Evolutionary conservation across 2,888 invertebrate species (phyloP), one percentile per base, ranked within the genome.

Genomic region (Nyleta sp.): DNA sequence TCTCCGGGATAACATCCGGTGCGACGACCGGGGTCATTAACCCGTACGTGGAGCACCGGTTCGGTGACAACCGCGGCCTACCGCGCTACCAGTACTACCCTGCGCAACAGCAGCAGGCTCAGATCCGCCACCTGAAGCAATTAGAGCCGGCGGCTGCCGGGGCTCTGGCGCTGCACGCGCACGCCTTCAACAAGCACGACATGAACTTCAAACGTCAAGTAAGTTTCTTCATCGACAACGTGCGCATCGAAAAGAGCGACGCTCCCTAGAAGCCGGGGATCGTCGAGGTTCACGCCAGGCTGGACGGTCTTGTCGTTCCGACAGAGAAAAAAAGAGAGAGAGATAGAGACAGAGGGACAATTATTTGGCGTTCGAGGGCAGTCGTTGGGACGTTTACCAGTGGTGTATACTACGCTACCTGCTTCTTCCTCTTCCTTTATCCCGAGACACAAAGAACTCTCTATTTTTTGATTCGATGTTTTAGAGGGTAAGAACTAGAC

Each of bases 151-250:
- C 87, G 15, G 87, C 88, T 38, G 88, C 89, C 71, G 89, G 91
- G 72, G 89, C 88, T 57, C 82, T 90, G 70, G 89, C 89, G 73
- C 88, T 91, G 68, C 91, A 91, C 84, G 88, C 91, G 82, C 91
- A 93, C 92, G 93, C 92, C 88, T 93, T 92, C 92, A 92, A 93
- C 92, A 93, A 93, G 91, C 91, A 91, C 88, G 93, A 93, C 91
- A 91, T 92, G 90, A 93, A 93, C 92, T 94, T 94, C 92, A 95
- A 95, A 93, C 94, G 95, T 92, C 95, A 95, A 95, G 95, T 95
- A 95, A 95, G 95, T 95, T 94, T 94, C 93, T 94, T 94, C 93
- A 94, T 94, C 92, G 94, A 95, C 94, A 94, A 95, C 93, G 94
- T 94, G 92, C 94, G 94, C 92, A 93, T 94, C 93, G 94, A 94